Evolutionary conservation across 2,797 vertebrate genomes (phyloP).

Genomic region (Peromyscus nudipes): DNA sequence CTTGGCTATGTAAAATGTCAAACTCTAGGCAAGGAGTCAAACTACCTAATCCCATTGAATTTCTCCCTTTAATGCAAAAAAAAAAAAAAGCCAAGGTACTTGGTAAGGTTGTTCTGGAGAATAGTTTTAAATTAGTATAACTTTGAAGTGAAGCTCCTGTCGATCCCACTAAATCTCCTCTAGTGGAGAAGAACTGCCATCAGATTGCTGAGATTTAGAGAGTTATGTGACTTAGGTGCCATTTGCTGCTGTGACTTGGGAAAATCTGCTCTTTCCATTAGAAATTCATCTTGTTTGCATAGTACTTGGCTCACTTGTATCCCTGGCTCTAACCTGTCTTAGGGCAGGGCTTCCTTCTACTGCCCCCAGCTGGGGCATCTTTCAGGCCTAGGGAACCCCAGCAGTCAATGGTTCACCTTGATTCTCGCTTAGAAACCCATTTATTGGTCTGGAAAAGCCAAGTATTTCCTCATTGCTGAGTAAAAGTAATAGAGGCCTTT

Average conservation of each 20-base stretch:
- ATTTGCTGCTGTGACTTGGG: not conserved
- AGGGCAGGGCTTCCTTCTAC: not conserved
- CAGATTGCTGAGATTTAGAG: conserved; percentile 62
- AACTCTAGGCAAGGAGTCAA: conserved; percentile 66
- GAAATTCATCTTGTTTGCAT: not conserved
- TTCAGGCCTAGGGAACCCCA: not conserved
- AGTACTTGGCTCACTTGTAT: not conserved
- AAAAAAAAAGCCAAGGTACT: conserved; percentile 60
- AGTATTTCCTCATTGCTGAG: conserved; percentile 41
- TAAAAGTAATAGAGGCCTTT: conserved; percentile 39
- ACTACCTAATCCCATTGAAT: conserved; percentile 61
- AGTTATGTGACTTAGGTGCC: not conserved
- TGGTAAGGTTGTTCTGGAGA: conserved; percentile 78
- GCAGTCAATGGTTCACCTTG: not conserved
- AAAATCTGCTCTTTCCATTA: conserved; percentile 30
- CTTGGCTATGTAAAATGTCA: conserved; percentile 79
- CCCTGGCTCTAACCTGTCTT: not conserved
- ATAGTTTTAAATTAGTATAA: conserved; percentile 79
- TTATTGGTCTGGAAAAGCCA: conserved; percentile 52
- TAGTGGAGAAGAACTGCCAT: conserved; percentile 52
- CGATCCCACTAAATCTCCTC: conserved; percentile 77
- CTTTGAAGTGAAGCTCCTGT: conserved; percentile 79
- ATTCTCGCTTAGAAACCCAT: conserved; percentile 41
- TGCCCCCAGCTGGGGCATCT: not conserved
- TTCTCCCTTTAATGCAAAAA: conserved; percentile 48